A percentile compares a stretch with the other conserved stretches of the same genome.
Conservation (phyloP, 2,888 invertebrate genomes). For the Dromius quadrimaculatus region DNA sequence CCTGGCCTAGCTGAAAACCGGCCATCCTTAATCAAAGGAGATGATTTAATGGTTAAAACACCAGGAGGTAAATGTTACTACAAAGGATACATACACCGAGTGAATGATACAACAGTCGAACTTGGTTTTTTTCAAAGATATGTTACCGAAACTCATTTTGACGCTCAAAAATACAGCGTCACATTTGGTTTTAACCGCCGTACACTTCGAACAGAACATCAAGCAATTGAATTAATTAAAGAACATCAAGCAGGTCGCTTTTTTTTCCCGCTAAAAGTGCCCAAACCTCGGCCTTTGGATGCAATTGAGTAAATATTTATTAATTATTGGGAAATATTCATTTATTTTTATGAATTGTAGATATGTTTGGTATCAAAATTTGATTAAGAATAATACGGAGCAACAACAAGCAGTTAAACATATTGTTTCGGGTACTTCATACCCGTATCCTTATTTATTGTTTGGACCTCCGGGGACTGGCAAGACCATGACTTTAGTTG, state of each 20-base stretch:
- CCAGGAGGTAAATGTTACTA: slow-evolving; percentile 54
- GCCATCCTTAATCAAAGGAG: slow-evolving; percentile 61
- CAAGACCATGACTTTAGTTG: slow-evolving; percentile 79
- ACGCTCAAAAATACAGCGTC: slow-evolving; percentile 58
- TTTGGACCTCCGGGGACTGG: slow-evolving; percentile 77
- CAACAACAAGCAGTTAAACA: slow-evolving; percentile 68
- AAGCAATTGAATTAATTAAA: slow-evolving; percentile 58
- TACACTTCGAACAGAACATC: slow-evolving; percentile 60
- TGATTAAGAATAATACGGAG: slow-evolving; percentile 66
- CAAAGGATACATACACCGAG: slow-evolving; percentile 60
- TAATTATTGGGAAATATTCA: too few species aligned
- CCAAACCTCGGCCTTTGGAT: not conserved
- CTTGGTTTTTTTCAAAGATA: slow-evolving; percentile 58
- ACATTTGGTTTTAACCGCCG: slow-evolving; percentile 61
- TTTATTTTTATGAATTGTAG: slow-evolving; percentile 52
- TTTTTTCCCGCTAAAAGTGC: slow-evolving; percentile 58
- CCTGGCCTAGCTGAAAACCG: slow-evolving; percentile 63
- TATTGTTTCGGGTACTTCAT: slow-evolving; percentile 67
- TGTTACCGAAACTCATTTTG: slow-evolving; percentile 49
- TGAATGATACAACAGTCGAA: slow-evolving; percentile 57
- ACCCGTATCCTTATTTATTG: slow-evolving; percentile 71
- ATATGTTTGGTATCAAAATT: slow-evolving; percentile 54
- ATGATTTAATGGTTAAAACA: slow-evolving; percentile 59
- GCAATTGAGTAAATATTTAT: slow-evolving; percentile 23
- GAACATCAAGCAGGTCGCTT: slow-evolving; percentile 56